Evolutionary conservation across 2,797 vertebrate species (phyloP).

Genomic region (Clarias fuscus): DNA sequence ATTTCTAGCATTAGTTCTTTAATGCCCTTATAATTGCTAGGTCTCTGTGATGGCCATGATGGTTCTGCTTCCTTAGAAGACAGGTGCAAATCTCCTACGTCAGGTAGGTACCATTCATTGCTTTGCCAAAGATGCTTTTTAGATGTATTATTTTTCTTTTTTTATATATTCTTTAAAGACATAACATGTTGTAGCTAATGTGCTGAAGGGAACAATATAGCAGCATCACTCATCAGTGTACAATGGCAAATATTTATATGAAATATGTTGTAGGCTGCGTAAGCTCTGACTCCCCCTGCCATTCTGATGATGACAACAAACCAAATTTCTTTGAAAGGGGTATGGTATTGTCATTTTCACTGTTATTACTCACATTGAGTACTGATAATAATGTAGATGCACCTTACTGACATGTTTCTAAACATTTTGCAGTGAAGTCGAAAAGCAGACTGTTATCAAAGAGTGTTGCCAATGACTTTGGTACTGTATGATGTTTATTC

Average conservation of each 20-base stretch:
- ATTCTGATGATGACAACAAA: slow-evolving; percentile 93
- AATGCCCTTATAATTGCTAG: slow-evolving; percentile 66
- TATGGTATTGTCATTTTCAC: slow-evolving; percentile 71
- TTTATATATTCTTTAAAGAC: not conserved
- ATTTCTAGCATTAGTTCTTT: not conserved
- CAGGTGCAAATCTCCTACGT: slow-evolving; percentile 95
- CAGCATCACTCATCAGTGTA: slow-evolving; percentile 7
- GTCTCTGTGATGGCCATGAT: slow-evolving; percentile 87
- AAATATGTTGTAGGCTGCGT: slow-evolving; percentile 78
- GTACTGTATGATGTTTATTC: slow-evolving; percentile 81
- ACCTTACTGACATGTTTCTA: slow-evolving; percentile 67
- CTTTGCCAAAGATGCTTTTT: not conserved
- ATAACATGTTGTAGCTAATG: not conserved
- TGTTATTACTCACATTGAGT: slow-evolving; percentile 5
- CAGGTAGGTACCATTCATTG: slow-evolving; percentile 75
- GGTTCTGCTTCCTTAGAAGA: slow-evolving; percentile 84
- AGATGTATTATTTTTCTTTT: not conserved
- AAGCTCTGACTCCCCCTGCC: slow-evolving; percentile 89
- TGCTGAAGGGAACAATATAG: not conserved
- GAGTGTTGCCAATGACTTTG: slow-evolving; percentile 98
- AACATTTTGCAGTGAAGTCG: slow-evolving; percentile 89
- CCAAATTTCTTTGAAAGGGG: slow-evolving; percentile 95
- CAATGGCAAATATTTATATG: slow-evolving; percentile 44
- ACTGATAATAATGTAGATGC: not conserved
- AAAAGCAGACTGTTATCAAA: slow-evolving; percentile 98